phyloP scores from a whole-genome alignment of 2,888 invertebrate genomes.

The Sesamia inferens region DNA sequence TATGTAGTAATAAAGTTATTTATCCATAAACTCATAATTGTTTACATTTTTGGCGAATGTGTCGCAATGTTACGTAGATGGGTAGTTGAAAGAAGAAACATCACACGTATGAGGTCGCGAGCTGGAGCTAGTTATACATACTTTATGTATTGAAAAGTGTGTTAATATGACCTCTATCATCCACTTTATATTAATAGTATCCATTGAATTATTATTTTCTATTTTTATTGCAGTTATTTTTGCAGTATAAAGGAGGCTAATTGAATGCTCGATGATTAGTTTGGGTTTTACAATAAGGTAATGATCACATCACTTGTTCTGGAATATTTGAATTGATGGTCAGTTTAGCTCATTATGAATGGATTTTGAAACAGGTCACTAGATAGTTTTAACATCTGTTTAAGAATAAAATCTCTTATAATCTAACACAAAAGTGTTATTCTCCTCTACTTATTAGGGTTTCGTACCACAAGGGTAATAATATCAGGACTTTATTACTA shows the following conservation, averaged over 20 bases:
- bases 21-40: no score
- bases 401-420: not conserved
- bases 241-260: slow-evolving; percentile 21
- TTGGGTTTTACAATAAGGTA: not conserved
- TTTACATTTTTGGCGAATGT: no score
- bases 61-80: not conserved
- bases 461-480: no score
- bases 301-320: not conserved
- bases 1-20: no score
- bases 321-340: not conserved
- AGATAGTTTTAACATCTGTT: no score
- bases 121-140: slow-evolving; percentile 4
- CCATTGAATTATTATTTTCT: slow-evolving; percentile 26
- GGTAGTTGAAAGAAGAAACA: not conserved
- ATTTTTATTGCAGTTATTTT: slow-evolving; percentile 25
- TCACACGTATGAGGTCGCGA: not conserved
- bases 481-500: no score
- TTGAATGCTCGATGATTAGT: not conserved
- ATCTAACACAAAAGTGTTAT: not conserved
- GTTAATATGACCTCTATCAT: slow-evolving; percentile 48
- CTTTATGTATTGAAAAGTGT: slow-evolving; percentile 37
- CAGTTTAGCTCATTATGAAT: no score
- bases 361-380: no score
- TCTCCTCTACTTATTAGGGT: no score
- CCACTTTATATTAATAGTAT: slow-evolving; percentile 29